A percentile compares a stretch with the other conserved stretches of the same genome.
These are phyloP conservation scores for Podarcis cretensis DNA, from an alignment of 2,113 vertebrate species.

Conservation along the genomic window DNA sequence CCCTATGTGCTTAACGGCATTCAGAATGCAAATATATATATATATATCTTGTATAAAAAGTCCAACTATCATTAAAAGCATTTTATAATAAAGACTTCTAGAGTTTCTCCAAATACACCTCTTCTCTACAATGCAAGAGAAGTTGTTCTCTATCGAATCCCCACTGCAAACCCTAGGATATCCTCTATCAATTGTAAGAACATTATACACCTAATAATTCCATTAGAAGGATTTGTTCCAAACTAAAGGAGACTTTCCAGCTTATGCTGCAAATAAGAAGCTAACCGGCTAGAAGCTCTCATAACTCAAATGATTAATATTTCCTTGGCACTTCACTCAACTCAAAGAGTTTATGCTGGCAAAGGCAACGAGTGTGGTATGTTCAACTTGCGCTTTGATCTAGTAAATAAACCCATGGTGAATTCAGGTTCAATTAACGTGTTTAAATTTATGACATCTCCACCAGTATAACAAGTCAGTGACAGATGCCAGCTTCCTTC, in stretches of 20 bases:
- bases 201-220: conserved; percentile 24
- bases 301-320: conserved; percentile 66
- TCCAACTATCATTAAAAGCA: not conserved
- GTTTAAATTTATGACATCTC: conserved; percentile 69
- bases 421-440: conserved; percentile 70
- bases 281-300: conserved; percentile 54
- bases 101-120: not conserved
- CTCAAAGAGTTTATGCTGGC: conserved; percentile 59
- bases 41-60: not conserved
- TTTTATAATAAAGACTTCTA: not conserved
- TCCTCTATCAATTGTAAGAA: conserved; percentile 11
- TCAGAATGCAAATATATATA: not conserved
- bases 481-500: conserved; percentile 58
- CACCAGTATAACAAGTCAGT: conserved; percentile 54
- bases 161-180: not conserved
- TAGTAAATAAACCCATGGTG: conserved; percentile 70
- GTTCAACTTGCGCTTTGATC: conserved; percentile 73
- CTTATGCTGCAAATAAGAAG: conserved; percentile 34
- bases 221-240: conserved; percentile 31
- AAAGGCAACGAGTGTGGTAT: conserved; percentile 64
- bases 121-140: not conserved
- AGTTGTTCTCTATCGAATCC: not conserved
- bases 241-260: conserved; percentile 33
- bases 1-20: not conserved
- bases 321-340: conserved; percentile 58